Percentiles rank a stretch among this genome's conserved stretches.
Conservation (phyloP, 2,888 invertebrate genomes). For the Trichacis sp. region DNA sequence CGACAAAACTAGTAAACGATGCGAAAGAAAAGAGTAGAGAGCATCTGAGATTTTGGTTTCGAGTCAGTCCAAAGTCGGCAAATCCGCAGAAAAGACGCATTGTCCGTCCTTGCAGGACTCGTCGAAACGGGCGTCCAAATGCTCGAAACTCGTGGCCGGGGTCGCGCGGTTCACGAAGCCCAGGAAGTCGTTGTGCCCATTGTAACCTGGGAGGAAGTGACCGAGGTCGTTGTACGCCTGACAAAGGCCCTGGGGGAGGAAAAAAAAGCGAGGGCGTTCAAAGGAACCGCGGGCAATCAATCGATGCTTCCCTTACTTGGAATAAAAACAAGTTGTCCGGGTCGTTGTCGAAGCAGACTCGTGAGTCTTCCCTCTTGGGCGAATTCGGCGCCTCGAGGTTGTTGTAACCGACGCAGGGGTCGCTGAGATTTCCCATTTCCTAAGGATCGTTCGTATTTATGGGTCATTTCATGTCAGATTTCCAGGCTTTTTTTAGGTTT, state of each 20-base stretch:
- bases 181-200: conserved; percentile 50
- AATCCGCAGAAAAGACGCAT: conserved; percentile 46
- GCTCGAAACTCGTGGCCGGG: conserved; percentile 39
- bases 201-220: conserved; percentile 48
- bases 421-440: not conserved
- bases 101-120: conserved; percentile 48
- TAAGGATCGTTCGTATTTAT: too few relatives aligned
- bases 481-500: too few relatives aligned
- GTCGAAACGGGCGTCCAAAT: conserved; percentile 20
- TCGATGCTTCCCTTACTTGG: conserved; percentile 2
- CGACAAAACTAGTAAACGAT: too few relatives aligned
- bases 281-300: not conserved
- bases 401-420: conserved; percentile 8
- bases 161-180: conserved; percentile 51
- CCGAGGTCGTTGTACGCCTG: not conserved
- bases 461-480: too few relatives aligned
- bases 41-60: too few relatives aligned
- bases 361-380: conserved; percentile 4
- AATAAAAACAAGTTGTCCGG: conserved; percentile 11
- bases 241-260: not conserved
- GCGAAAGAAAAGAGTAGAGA: too few relatives aligned
- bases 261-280: not conserved
- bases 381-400: conserved; percentile 1
- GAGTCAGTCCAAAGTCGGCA: conserved; percentile 58
- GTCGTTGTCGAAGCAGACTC: conserved; percentile 23